Conservation (phyloP, 2,797 vertebrate genomes). For the Corythornis leucogaster region DNA sequence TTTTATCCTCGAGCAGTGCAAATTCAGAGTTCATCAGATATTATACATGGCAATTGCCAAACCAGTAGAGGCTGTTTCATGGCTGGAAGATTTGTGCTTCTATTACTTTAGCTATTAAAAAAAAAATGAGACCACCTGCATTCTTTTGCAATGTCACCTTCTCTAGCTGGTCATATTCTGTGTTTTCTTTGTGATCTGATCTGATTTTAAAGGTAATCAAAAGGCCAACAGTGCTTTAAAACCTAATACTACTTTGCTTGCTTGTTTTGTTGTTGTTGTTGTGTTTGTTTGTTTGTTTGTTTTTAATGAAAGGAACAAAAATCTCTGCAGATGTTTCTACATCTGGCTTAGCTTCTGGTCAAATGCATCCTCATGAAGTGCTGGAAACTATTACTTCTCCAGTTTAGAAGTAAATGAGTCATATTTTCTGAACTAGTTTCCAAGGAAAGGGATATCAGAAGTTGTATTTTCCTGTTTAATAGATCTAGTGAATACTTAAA, state of each 20-base stretch:
- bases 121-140: constrained; percentile 48
- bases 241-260: constrained; percentile 1
- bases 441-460: not conserved
- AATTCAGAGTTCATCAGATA: constrained; percentile 29
- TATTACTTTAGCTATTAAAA: constrained; percentile 24
- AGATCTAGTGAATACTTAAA: not conserved
- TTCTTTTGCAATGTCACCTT: constrained; percentile 50
- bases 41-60: constrained; percentile 30
- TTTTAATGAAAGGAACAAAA: not conserved
- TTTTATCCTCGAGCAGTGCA: constrained; percentile 25
- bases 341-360: constrained; percentile 4
- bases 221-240: constrained; percentile 56
- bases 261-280: not conserved
- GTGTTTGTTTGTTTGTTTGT: not conserved
- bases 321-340: not conserved
- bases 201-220: constrained; percentile 50
- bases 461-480: not conserved
- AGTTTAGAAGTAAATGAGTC: constrained; percentile 35
- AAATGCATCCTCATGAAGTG: not conserved
- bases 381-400: constrained; percentile 42
- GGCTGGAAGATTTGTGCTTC: constrained; percentile 57
- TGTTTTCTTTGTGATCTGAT: constrained; percentile 46
- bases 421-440: constrained; percentile 1
- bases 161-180: constrained; percentile 2
- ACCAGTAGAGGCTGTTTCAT: constrained; percentile 42